A percentile compares a stretch with the other conserved stretches of the same genome.
Evolutionary conservation across 2,113 vertebrate genomes (phyloP).

Genomic region (Mirounga angustirostris): DNA sequence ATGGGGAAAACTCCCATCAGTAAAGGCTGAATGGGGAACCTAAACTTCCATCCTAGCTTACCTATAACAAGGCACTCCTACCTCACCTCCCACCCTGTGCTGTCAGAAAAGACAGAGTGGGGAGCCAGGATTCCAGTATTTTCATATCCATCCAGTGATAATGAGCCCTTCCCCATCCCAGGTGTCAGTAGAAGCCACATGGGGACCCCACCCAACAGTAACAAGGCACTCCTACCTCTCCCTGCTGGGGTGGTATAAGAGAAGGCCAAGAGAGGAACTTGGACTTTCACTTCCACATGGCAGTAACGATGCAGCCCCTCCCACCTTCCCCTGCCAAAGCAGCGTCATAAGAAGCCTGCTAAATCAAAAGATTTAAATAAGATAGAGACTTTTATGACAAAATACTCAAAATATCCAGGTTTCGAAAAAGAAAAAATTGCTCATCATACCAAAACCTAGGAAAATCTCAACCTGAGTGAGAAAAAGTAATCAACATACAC

Average conservation of each 20-base stretch:
- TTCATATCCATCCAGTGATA: not conserved
- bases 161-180: fast-evolving
- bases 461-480: not conserved
- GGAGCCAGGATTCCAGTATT: not conserved
- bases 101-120: not conserved
- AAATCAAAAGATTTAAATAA: not conserved
- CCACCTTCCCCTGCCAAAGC: not conserved
- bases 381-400: not conserved
- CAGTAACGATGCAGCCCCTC: not conserved
- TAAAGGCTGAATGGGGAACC: not conserved
- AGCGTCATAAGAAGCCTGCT: not conserved
- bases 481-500: not conserved
- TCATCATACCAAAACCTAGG: not conserved
- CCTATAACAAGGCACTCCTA: not conserved
- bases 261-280: not conserved
- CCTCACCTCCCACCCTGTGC: not conserved
- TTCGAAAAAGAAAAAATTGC: not conserved
- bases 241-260: not conserved
- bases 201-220: not conserved
- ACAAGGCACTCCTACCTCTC: not conserved
- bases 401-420: not conserved
- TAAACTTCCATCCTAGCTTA: not conserved
- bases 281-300: not conserved
- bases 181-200: not conserved
- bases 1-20: not conserved